Evolutionary conservation across 2,797 vertebrate genomes (phyloP).

Genomic region (Alfaro cultratus): DNA sequence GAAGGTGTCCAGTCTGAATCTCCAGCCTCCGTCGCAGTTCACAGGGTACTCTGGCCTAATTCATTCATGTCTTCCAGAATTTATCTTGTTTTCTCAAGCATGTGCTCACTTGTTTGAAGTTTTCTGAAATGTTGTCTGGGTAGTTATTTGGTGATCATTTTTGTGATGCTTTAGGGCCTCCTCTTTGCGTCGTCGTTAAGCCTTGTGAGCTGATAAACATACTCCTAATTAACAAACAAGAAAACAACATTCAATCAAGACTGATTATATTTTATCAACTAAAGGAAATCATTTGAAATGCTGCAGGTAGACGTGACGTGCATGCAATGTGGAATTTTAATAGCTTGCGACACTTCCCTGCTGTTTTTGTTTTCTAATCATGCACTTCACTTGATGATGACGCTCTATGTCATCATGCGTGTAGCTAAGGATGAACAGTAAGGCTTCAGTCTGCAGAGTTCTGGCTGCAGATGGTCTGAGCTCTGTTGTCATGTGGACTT

Average conservation of each 20-base stretch:
- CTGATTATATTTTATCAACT: slow-evolving; percentile 25
- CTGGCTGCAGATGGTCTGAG: slow-evolving; percentile 45
- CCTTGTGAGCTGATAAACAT: slow-evolving; percentile 10
- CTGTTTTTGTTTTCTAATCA: slow-evolving; percentile 21
- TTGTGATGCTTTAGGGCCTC: neutral
- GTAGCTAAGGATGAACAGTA: neutral
- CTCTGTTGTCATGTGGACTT: slow-evolving; percentile 55
- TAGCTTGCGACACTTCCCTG: slow-evolving; percentile 6
- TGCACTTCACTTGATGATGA: neutral
- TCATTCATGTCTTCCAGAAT: neutral
- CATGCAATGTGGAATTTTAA: slow-evolving; percentile 38
- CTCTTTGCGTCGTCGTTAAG: neutral
- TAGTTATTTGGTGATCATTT: neutral
- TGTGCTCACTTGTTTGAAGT: neutral
- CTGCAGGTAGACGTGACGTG: slow-evolving; percentile 16
- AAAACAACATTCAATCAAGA: slow-evolving; percentile 28
- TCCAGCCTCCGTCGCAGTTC: neutral
- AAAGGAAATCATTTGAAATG: slow-evolving; percentile 31
- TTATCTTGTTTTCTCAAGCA: neutral
- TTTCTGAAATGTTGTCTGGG: neutral
- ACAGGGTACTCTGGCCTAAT: neutral
- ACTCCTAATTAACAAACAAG: slow-evolving; percentile 22
- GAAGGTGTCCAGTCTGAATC: neutral
- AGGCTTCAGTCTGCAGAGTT: neutral
- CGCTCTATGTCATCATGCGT: neutral